Evolutionary conservation across 1,140 invertebrate species (phyloP), one percentile per base, ranked within the genome.

Genomic region (Mycetomoellerius zeteki): DNA sequence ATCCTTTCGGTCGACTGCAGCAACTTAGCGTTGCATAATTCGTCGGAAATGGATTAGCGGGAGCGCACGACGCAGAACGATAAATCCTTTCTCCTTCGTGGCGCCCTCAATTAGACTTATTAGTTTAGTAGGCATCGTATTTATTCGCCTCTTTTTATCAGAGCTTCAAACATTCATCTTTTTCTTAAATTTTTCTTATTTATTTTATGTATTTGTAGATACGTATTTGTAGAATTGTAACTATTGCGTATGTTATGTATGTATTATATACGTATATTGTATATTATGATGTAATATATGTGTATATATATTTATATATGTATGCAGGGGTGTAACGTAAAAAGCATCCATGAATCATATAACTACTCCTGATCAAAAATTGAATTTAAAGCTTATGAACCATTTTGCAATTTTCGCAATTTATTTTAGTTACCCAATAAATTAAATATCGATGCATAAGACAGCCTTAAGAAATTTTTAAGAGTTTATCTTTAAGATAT

Each of bases 51-150:
- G 54, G 24, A 73, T 82, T 82, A 82, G 54, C 67, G 65, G 21
- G 16, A 30, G 76, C 60, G 62, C 50, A 82, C 19, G 52, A 30
- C 47, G 33, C 21, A 33, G n/a, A n/a, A 58, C 33, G 69, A 75
- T 73, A 60, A 84, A 73, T 84, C 54, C 37, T 73, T 71, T 60
- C 37, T 43, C 67, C 27, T 21, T 50, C 24, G 24, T 33, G 37
- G 69, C 80, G 8, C 10, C 1, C n/a, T 84, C 54, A 73, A 73
- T 73, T 73, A 73, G 19, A 82, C 12, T 72, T 73, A 73, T 82
- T 82, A 75, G n/a, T 84, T 82, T 60, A 82, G 72, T 58, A 5
- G 27, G 27, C n/a, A 58, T 72, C 3, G 24, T 43, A 50, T 62
- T 84, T 50, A 43, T 1, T 50, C 50, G 14, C 4, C 43, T 33